Conservation (phyloP, 2,113 vertebrate species). For the Pterophyllum scalare region DNA sequence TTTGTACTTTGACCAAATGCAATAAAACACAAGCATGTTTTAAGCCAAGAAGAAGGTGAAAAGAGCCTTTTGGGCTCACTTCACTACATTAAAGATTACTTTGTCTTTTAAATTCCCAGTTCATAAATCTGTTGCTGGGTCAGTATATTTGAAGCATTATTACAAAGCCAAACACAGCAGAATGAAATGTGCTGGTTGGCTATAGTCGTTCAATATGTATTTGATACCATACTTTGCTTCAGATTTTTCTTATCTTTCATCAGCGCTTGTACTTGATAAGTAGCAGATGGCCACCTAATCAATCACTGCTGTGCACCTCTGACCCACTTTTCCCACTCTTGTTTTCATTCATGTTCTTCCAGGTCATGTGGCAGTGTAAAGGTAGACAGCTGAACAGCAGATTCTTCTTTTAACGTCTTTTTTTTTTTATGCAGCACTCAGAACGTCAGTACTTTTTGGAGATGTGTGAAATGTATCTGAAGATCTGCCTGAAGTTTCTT, state of each 20-base stretch:
- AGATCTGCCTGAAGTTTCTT: background rate
- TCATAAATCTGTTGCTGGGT: background rate
- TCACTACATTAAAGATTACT: background rate
- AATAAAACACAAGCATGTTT: background rate
- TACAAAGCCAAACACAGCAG: background rate
- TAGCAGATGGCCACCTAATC: conserved; percentile 24
- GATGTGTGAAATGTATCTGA: background rate
- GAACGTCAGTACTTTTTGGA: background rate
- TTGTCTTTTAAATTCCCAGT: background rate
- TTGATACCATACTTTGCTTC: background rate
- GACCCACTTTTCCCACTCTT: conserved; percentile 38
- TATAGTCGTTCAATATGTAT: background rate
- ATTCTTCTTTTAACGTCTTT: background rate
- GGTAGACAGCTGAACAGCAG: background rate
- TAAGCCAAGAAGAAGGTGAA: background rate
- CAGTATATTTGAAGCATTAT: background rate
- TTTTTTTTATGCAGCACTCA: background rate
- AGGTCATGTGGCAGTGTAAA: background rate
- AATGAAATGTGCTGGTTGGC: background rate
- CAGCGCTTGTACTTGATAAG: conserved; percentile 10
- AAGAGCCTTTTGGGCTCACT: background rate
- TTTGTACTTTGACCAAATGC: conserved; percentile 12
- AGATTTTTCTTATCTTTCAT: conserved; percentile 8
- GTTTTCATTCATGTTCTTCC: conserved; percentile 14
- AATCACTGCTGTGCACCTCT: conserved; percentile 24